phyloP scores from a whole-genome alignment of 2,888 invertebrate species.

The Notodromas monacha region DNA sequence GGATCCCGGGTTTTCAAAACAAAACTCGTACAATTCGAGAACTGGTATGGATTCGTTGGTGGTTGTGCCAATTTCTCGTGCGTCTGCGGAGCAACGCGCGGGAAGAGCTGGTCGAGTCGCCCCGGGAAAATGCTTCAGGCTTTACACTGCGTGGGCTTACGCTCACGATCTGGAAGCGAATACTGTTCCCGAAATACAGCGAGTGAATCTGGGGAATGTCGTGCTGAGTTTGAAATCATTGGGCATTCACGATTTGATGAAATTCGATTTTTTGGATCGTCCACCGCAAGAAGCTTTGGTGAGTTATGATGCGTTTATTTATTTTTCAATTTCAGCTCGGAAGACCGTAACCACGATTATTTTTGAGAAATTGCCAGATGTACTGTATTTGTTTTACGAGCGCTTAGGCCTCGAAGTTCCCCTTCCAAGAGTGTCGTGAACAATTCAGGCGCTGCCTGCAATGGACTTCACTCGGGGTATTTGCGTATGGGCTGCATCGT shows the following conservation, averaged over 20 bases:
- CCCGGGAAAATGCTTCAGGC: slow-evolving; percentile 84
- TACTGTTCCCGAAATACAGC: slow-evolving; percentile 87
- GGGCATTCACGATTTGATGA: slow-evolving; percentile 83
- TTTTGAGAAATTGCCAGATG: too few relatives aligned
- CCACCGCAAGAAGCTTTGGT: slow-evolving; percentile 70
- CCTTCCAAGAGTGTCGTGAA: too few relatives aligned
- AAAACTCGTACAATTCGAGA: slow-evolving; percentile 83
- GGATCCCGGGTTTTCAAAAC: slow-evolving; percentile 97
- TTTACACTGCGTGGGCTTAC: slow-evolving; percentile 95
- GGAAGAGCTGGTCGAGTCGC: slow-evolving; percentile 82
- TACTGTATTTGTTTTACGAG: too few relatives aligned
- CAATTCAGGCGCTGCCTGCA: too few relatives aligned
- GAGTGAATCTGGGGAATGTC: slow-evolving; percentile 88
- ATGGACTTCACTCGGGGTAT: too few relatives aligned
- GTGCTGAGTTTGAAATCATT: slow-evolving; percentile 81
- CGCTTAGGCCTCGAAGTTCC: too few relatives aligned
- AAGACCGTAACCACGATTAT: not conserved
- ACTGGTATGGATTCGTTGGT: slow-evolving; percentile 95
- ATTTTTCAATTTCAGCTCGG: not conserved
- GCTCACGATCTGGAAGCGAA: slow-evolving; percentile 93
- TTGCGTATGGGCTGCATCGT: too few relatives aligned
- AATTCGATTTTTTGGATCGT: slow-evolving; percentile 93
- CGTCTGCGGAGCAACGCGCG: slow-evolving; percentile 80
- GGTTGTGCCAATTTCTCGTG: slow-evolving; percentile 88
- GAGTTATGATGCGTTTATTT: slow-evolving; percentile 8